These are phyloP conservation scores for Fratercula arctica DNA, from an alignment of 2,797 vertebrate species.

Conservation along the genomic window DNA sequence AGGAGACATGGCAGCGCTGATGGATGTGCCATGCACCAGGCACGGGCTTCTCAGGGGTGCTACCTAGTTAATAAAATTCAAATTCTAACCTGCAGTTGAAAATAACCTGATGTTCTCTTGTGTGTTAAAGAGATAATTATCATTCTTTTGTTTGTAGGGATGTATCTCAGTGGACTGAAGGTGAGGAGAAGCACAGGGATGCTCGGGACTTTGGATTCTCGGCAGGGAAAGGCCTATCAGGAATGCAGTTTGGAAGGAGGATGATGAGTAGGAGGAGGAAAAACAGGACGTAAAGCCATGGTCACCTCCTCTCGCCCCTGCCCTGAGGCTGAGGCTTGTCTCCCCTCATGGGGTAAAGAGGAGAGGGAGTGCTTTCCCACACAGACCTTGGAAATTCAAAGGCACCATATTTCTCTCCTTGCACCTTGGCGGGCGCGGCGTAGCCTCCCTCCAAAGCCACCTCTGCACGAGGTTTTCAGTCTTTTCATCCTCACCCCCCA, in stretches of 20 bases:
- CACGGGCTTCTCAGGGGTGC: neutral
- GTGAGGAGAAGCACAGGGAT: fast-evolving
- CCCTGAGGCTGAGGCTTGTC: neutral
- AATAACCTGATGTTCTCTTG: neutral
- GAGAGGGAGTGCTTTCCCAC: neutral
- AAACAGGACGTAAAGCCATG: fast-evolving
- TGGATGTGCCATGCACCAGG: neutral
- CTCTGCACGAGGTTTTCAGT: neutral
- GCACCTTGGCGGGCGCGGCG: fast-evolving
- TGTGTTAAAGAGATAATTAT: neutral
- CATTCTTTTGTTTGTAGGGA: too few species aligned
- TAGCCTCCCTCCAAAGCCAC: neutral
- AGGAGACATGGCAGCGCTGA: neutral
- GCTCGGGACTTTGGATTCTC: neutral
- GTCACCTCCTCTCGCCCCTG: fast-evolving
- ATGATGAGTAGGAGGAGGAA: neutral
- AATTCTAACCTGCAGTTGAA: neutral
- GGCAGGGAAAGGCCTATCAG: neutral
- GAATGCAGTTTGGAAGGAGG: neutral
- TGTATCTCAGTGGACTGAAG: neutral
- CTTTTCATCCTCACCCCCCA: neutral
- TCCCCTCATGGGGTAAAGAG: neutral
- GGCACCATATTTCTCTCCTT: neutral
- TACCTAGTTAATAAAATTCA: neutral
- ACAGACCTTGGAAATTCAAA: neutral